Evolutionary conservation across 2,113 vertebrate genomes (phyloP), one percentile per base, ranked within the genome.

Genomic region (Sporophila hypoxantha): DNA sequence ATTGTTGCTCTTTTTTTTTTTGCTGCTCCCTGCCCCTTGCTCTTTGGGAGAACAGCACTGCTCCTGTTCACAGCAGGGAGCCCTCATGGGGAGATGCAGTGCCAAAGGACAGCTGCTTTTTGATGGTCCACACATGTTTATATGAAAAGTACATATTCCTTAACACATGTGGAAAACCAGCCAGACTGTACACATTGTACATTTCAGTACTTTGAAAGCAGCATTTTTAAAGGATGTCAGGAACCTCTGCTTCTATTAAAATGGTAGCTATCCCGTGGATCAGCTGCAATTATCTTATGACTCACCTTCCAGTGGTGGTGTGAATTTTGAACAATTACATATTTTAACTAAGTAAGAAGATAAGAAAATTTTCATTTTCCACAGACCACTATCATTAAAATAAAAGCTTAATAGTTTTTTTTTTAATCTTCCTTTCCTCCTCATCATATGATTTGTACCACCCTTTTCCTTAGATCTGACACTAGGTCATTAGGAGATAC

Each of bases 61-160:
- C 32, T 71, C 42, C 30, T 0, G 0, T 49, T 37, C 2, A 1
- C 16, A 6, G 37, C 37, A 60, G 32, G 41, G 13, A 76, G 17
- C 9, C 29, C 60, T 71, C 44, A 69, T 25, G 19, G 29, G 73
- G 46, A 77, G 47, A 47, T n/a, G 37, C 34, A 76, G 36, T 10
- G 39, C 42, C 59, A 69, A 73, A 68, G 50, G 49, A 74, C 67
- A 57, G 46, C 30, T 76, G 89, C 49, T 23, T 75, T 50, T 62
- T n/a, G 0, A n/a, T 1, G 0, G 25, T 29, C n/a, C 53, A 50
- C 52, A 75, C 9, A 1, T 44, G 47, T 53, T 87, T 55, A 47
- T 18, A 67, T 1, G 14, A 37, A 37, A 44, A 86, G 26, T 30
- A 68, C 7, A 4, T 82, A 20, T 6, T 52, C 42, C 17, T 62